Evolutionary conservation across 1,140 invertebrate genomes (phyloP), one percentile per base, ranked within the genome.

Genomic region (Leptinotarsa undecemlineata): DNA sequence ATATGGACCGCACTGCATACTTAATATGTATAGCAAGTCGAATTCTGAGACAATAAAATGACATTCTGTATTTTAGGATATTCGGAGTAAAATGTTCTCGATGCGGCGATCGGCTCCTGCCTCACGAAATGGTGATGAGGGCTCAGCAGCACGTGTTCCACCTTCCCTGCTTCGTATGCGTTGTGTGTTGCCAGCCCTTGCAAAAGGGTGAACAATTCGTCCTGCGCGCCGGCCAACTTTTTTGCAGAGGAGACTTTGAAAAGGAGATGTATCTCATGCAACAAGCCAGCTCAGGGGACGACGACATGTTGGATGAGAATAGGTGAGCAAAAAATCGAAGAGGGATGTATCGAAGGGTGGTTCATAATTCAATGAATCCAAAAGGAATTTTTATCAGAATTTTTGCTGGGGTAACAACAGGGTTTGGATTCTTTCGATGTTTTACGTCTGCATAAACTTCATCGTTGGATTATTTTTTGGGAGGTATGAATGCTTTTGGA

Each of bases 121-220:
- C 95, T 13, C 94, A 96, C 80, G 97, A 99, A 82, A 91, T 99
- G 87, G 96, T 98, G 67, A 96, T 97, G 95, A 87, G 94, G 77
- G 93, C 93, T 1, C 90, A 90, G 84, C 90, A 88, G 82, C 90
- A 93, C 80, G 92, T 97, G 20, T 98, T 95, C 84, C 96, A 98
- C 87, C 88, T 96, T 77, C 90, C 93, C 73, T 98, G 96, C 86
- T 98, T 98, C 86, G 91, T 92, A 17, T 98, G 96, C 85, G 94
- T 94, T 71, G 93, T 95, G 76, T 99, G 97, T 86, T 95, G 95
- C 60, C 93, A 97, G 77, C 94, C 93, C 1, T 88, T 99, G 13
- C 95, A 96, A 83, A 96, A 97, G 86, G 97, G 98, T 3, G 96
- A 99, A 81, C 95, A 98, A 83, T 99, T 96, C 84, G 93, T 98